Evolutionary conservation across 1,140 invertebrate genomes (phyloP), one percentile per base, ranked within the genome.

Genomic region (Proales similis): DNA sequence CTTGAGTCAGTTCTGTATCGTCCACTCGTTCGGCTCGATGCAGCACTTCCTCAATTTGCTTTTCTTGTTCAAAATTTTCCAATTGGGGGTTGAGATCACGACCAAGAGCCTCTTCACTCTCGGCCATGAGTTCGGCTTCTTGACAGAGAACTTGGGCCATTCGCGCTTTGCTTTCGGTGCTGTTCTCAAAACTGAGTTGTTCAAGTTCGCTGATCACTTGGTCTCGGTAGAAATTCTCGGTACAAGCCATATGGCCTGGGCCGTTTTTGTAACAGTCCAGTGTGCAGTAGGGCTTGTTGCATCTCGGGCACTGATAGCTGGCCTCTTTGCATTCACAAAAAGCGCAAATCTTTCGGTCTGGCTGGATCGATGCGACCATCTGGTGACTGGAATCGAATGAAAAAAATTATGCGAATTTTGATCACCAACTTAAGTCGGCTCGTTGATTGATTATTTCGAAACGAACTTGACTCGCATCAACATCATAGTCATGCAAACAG

Each of bases 121-220:
- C 36, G 1, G 19, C 36, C 20, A 57, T 20, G 27, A 42, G 30
- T 57, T 39, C 45, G 11, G 51, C 33, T 20, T 57, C 51, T 29
- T 42, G 39, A 29, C 32, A 42, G 7, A 57, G 27, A 26, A 57
- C 45, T n/a, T 57, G 7, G 20, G 26, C 20, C 24, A 57, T 57
- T 57, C 32, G 39, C 4, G 33, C 19, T 24, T 39, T 57, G 11
- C 36, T 30, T 4, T 57, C 51, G 9, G 19, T 11, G 51, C 45
- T 42, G 9, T 36, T 14, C 5, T 57, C 38, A 42, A 57, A 26
- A 42, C n/a, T 57, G 17, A 57, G 22, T 4, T 9, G 39, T n/a
- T 57, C 32, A 11, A 57, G 45, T 26, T 57, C 51, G 11, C 24
- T n/a, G 12, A 57, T n/a, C 7, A 57, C 51, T 57, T 57, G 51